Conservation (phyloP, 2,888 invertebrate genomes). For the Hypena proboscidalis region DNA sequence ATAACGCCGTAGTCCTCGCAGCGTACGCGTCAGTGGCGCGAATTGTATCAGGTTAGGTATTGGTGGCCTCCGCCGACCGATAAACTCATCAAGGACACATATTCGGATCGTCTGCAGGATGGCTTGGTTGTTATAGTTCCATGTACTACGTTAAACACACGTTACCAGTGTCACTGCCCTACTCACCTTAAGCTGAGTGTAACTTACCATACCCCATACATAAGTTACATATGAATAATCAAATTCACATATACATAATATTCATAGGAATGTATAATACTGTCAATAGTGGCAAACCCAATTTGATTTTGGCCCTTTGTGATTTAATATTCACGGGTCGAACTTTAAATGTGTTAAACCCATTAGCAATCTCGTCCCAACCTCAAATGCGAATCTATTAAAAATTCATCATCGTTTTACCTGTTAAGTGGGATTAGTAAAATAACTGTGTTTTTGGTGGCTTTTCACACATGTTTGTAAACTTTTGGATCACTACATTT, state of each 20-base stretch:
- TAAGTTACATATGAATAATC: slow-evolving; percentile 41
- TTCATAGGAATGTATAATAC: slow-evolving; percentile 58
- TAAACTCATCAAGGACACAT: no score
- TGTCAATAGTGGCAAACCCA: slow-evolving; percentile 56
- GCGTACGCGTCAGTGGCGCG: no score
- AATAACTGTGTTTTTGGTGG: slow-evolving; percentile 5
- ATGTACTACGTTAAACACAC: no score
- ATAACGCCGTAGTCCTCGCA: no score
- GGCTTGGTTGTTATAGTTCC: no score
- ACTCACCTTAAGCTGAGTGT: no score
- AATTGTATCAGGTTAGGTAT: no score
- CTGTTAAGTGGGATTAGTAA: slow-evolving; percentile 39
- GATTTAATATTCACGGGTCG: slow-evolving; percentile 63
- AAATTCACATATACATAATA: slow-evolving; percentile 55
- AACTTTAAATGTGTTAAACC: slow-evolving; percentile 58
- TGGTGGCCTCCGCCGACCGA: no score
- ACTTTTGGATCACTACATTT: no score
- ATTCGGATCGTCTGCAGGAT: no score
- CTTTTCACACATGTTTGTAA: not conserved
- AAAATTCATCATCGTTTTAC: slow-evolving; percentile 55
- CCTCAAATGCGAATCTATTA: slow-evolving; percentile 57
- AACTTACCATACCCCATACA: not conserved
- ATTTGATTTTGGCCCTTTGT: slow-evolving; percentile 67
- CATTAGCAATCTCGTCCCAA: slow-evolving; percentile 50
- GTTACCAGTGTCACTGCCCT: no score